Evolutionary conservation across 2,113 vertebrate genomes (phyloP), one percentile per base, ranked within the genome.

Genomic region (Hiodon tergisus): DNA sequence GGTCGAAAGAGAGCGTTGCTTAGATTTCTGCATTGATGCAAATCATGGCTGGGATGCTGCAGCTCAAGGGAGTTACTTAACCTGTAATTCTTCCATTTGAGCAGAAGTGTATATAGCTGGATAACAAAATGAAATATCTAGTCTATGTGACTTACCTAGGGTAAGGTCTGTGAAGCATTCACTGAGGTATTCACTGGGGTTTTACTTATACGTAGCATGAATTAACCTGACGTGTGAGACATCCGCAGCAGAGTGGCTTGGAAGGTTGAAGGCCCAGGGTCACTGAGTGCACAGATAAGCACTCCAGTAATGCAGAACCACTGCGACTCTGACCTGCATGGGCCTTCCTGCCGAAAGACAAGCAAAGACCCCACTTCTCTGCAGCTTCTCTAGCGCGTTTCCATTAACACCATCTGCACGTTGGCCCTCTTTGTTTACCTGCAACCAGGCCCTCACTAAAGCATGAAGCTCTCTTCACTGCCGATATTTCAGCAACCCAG

Each of bases 361-460:
- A 31, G 31, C 31, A 31, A 31, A 31, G 31, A 31, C 31, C 31
- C 31, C 31, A 31, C 31, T 31, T 31, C 31, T 31, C 31, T 31
- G 31, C 31, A 31, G 31, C 31, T 31, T 31, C 31, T 31, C 31
- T 31, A 31, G 1, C 31, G 48, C 5, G 2, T 31, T 31, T 31
- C 31, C 31, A 31, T 8, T 55, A 6, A 16, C 6, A 16, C 31
- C 0, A 55, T 4, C 2, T 31, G 51, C 51, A 17, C 17, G 68
- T 55, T 55, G 6, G 50, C 68, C 67, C 9, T 1, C 50, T 73
- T 48, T 62, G 55, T 66, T 73, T 61, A 73, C 46, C 51, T 47
- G 4, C 4, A 8, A 13, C 11, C 16, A 9, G 7, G 31, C 17
- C 10, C 51, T 11, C 14, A 17, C 61, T 14, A 11, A 31, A 61